Evolutionary conservation across 2,113 vertebrate genomes (phyloP), one percentile per base, ranked within the genome.

Genomic region (Pao palembangensis): DNA sequence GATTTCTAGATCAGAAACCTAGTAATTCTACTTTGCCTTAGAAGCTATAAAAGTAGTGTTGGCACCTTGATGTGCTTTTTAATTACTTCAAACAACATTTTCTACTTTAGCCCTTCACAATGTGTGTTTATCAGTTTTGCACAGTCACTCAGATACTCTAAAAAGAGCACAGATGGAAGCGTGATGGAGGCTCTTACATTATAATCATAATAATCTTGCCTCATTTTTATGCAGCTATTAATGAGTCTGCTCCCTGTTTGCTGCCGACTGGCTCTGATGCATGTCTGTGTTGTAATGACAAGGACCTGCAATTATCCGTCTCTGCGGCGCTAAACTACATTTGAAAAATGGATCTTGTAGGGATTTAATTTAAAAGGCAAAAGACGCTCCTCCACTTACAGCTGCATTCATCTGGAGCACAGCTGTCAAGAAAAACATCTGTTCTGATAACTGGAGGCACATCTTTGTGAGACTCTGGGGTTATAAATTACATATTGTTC

Each of bases 341-440:
- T 64, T 86, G 80, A 85, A 82, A 82, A 87, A 88, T 83, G 60
- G 52, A 75, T 82, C 78, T 61, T 67, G 51, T 16, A 56, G 55
- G 49, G 81, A 82, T 81, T 79, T 73, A 77, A 85, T 86, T 86
- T 88, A 78, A 79, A 84, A 85, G 70, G 75, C 75, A 69, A 79
- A 85, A 75, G 71, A 64, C 59, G 60, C 50, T 61, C 67, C 15
- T 59, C 44, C 44, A n/a, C 44, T n/a, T n/a, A 47, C 44, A 16
- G 44, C 44, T n/a, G 44, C 44, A 47, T 47, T 47, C 44, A 47
- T 7, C 44, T 79, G 59, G 80, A 80, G 72, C 52, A 64, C 69
- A 62, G 63, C 31, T 69, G 79, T 79, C 78, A 50, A 73, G 75
- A 83, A 79, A 85, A 73, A 81, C 58, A 67, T 75, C 28, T 56